Base-by-base conservation (phyloP, 2,888 invertebrate species). In the Agrilus cyanescens region DNA sequence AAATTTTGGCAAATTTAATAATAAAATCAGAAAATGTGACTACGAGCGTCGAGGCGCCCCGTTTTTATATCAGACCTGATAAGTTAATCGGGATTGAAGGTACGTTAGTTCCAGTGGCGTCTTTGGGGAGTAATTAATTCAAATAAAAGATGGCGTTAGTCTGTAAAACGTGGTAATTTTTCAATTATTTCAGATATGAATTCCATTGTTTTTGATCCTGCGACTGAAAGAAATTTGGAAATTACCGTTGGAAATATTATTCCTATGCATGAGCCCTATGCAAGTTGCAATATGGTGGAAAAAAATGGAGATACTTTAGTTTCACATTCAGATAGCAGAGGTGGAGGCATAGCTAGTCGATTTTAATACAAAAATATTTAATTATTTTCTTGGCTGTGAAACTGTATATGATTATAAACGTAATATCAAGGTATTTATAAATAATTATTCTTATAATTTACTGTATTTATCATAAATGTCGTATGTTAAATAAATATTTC, bases 271-370 rank as follows among this genome's bases (percentile, higher is more conserved):
- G 61, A 62, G 50, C 76, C 75, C 1, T 75, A 73, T 54, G 65
- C 70, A 41, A 79, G 81, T 49, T 73, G 78, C 44, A 84, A 84
- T 68, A 69, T 79, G 42, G 75, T 84, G 44, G 74, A 75, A 55
- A 82, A 82, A 67, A 57, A 66, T 16, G 75, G 68, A 44, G 82
- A 83, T 64, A 69, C 67, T 43, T 69, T 82, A 46, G 68, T 70
- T 47, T 80, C 82, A 45, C 80, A 82, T 64, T 80, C 83, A 4
- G 84, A 84, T 63, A 79, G 80, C 53, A 71, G 84, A 58, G 82
- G 82, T 46, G 80, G 76, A 12, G 84, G 83, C 1, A 69, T 78
- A 50, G 75, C 82, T 36, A 78, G 76, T 43, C 70, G 80, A 54
- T 82, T 78, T 62, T 75, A 59, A 66, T 3, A 25, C 20, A 5